phyloP scores from a whole-genome alignment of 1,140 invertebrate genomes.

The Artemia franciscana region DNA sequence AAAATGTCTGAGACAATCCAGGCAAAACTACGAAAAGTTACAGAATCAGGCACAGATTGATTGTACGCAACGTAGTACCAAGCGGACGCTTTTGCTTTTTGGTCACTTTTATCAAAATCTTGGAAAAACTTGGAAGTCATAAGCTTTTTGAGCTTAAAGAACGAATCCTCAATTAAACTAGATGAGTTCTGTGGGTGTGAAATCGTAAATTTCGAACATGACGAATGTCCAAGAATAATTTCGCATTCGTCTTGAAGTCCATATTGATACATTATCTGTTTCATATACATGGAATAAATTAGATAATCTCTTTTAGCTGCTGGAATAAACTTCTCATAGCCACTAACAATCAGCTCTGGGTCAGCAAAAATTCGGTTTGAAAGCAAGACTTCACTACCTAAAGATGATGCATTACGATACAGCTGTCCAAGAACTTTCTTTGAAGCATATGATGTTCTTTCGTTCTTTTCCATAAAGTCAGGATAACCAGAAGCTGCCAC shows the following conservation, averaged over 20 bases:
- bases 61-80: constrained; percentile 4
- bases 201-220: not conserved
- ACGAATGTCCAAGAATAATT: not conserved
- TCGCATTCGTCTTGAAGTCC: not conserved
- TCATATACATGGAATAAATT: not conserved
- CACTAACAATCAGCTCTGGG: not conserved
- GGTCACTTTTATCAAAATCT: not conserved
- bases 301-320: not conserved
- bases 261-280: not conserved
- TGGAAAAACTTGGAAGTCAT: not conserved
- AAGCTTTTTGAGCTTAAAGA: not conserved
- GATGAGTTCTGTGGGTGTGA: not conserved
- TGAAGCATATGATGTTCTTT: too few relatives aligned
- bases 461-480: too few relatives aligned
- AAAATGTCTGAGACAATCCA: constrained; percentile 2
- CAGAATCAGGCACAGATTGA: not conserved
- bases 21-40: not conserved
- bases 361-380: not conserved
- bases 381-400: not conserved
- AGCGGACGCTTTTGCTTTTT: constrained; percentile 1
- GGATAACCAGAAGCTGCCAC: too few relatives aligned
- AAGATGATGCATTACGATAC: too few relatives aligned
- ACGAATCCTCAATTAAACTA: not conserved
- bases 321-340: not conserved
- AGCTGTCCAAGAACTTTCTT: too few relatives aligned